Conservation (phyloP, 2,797 vertebrate genomes). For the Gambelia wislizenii region DNA sequence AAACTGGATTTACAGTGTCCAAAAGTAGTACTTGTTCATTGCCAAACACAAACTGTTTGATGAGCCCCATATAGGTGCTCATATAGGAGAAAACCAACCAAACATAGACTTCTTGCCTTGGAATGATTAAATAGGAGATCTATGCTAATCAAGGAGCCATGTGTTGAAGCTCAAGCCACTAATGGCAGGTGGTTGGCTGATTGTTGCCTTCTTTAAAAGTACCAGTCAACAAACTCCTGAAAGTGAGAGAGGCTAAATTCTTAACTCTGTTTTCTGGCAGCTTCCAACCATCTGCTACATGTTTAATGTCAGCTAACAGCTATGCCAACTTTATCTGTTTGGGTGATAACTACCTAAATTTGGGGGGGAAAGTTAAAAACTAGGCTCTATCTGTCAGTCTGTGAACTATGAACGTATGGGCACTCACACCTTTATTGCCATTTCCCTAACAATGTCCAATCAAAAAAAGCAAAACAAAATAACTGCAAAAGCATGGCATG, state of each 20-base stretch:
- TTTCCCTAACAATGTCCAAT: neutral
- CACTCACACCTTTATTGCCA: neutral
- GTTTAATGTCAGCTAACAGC: neutral
- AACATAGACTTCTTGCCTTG: neutral
- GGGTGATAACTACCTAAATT: neutral
- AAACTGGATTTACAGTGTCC: neutral
- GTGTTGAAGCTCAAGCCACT: neutral
- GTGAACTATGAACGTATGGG: neutral
- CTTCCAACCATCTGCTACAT: neutral
- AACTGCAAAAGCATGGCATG: too few species aligned
- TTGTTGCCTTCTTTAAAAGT: neutral
- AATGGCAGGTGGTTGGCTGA: neutral
- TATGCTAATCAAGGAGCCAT: neutral
- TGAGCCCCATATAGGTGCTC: neutral
- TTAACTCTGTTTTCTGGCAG: neutral
- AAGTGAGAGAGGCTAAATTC: neutral
- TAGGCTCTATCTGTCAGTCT: neutral
- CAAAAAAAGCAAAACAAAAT: neutral
- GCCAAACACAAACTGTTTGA: neutral
- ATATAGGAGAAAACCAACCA: slow-evolving; percentile 2
- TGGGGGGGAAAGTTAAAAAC: neutral
- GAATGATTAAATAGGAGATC: slow-evolving; percentile 10
- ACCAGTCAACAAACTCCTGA: neutral
- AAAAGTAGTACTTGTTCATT: neutral
- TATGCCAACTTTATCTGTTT: neutral